Percentiles rank a stretch among this genome's conserved stretches.
Evolutionary conservation across 2,888 invertebrate genomes (phyloP).

Genomic region (Amiota minor): DNA sequence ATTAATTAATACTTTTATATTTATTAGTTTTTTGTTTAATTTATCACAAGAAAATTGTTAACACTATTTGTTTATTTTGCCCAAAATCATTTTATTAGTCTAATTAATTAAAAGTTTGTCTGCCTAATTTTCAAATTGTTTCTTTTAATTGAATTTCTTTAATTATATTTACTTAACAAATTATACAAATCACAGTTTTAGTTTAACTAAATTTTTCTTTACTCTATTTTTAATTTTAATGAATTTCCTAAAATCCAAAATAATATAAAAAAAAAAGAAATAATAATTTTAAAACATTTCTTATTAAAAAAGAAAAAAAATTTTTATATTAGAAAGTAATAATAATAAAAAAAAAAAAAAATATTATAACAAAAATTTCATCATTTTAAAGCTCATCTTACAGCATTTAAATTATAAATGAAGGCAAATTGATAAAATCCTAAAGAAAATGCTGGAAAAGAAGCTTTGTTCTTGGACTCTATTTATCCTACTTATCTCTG

Average conservation of each 20-base stretch:
- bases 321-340: not conserved
- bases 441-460: slow-evolving; percentile 25
- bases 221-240: slow-evolving; percentile 32
- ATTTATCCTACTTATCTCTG: too few species aligned
- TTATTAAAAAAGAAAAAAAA: not conserved
- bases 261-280: slow-evolving; percentile 17
- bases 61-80: not conserved
- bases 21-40: not conserved
- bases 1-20: too few species aligned
- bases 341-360: not conserved
- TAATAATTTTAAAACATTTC: slow-evolving; percentile 12
- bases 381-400: slow-evolving; percentile 20
- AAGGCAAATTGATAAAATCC: not conserved
- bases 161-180: not conserved
- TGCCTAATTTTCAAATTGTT: not conserved
- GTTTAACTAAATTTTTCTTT: slow-evolving; percentile 55
- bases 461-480: not conserved
- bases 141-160: not conserved
- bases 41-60: slow-evolving; percentile 20
- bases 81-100: not conserved
- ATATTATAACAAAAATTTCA: not conserved
- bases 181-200: slow-evolving; percentile 57
- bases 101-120: not conserved
- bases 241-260: not conserved
- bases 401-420: slow-evolving; percentile 11